A percentile compares a stretch with the other conserved stretches of the same genome.
phyloP scores from a whole-genome alignment of 2,797 vertebrate species.

The Sebastiscus tertius region DNA sequence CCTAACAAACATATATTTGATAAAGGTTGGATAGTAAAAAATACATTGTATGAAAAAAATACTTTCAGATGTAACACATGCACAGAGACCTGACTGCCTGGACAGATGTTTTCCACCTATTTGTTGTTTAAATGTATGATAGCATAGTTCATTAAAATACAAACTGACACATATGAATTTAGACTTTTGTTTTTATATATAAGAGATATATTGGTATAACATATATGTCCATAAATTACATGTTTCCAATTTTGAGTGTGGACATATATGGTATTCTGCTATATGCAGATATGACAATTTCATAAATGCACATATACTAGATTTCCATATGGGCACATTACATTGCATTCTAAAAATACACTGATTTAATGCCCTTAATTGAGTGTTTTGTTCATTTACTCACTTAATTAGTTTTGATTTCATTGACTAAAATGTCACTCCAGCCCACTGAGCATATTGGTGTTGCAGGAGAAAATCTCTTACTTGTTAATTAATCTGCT shows the following conservation, averaged over 20 bases:
- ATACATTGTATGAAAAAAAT: background rate
- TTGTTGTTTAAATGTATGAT: background rate
- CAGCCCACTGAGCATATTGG: background rate
- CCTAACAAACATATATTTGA: background rate
- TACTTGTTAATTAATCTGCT: conserved; percentile 34
- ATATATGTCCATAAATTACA: too few relatives aligned
- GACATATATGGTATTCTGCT: background rate
- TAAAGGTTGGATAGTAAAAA: background rate
- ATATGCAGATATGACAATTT: background rate
- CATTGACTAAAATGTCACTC: conserved; percentile 8
- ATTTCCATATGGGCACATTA: background rate
- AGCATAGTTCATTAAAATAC: background rate
- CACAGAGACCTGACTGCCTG: background rate
- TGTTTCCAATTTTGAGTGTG: too few relatives aligned
- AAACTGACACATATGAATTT: background rate
- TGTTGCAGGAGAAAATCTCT: conserved; percentile 1
- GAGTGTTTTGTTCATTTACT: conserved; percentile 6
- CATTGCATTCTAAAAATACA: background rate
- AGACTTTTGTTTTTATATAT: too few relatives aligned
- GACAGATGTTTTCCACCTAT: background rate
- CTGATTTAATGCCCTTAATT: background rate
- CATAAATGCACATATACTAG: background rate
- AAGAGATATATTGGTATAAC: too few relatives aligned
- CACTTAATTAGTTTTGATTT: conserved; percentile 30
- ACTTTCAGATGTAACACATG: background rate